Conservation (phyloP, 1,140 invertebrate species). For the Condylostylus longicornis region DNA sequence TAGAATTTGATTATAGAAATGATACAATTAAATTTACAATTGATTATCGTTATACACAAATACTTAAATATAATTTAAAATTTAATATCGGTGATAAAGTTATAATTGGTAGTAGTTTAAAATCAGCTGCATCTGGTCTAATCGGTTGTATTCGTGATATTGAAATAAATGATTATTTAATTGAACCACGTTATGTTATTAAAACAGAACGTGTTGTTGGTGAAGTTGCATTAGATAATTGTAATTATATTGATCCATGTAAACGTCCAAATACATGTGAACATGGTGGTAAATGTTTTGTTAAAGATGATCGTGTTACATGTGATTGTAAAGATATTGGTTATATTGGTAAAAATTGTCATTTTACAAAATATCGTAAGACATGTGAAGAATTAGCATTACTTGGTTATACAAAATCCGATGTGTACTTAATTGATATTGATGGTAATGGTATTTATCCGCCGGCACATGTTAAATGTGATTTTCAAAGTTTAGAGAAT, state of each 20-base stretch:
- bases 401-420: slow-evolving; percentile 66
- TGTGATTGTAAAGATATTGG: slow-evolving; percentile 81
- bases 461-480: slow-evolving; percentile 77
- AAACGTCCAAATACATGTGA: slow-evolving; percentile 76
- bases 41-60: slow-evolving; percentile 55
- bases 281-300: slow-evolving; percentile 76
- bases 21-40: slow-evolving; percentile 57
- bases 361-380: slow-evolving; percentile 76
- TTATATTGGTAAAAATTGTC: slow-evolving; percentile 81
- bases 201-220: slow-evolving; percentile 66
- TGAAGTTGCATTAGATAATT: slow-evolving; percentile 80
- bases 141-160: slow-evolving; percentile 84
- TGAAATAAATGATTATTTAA: slow-evolving; percentile 54
- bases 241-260: slow-evolving; percentile 79
- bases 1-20: slow-evolving; percentile 59
- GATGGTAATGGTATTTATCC: slow-evolving; percentile 84
- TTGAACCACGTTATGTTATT: slow-evolving; percentile 60
- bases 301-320: slow-evolving; percentile 69
- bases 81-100: slow-evolving; percentile 44
- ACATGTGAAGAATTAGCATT: slow-evolving; percentile 85
- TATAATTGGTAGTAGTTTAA: slow-evolving; percentile 60
- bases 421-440: slow-evolving; percentile 82
- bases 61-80: slow-evolving; percentile 45
- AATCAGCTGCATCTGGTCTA: slow-evolving; percentile 50
- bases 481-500: slow-evolving; percentile 72